Percentiles rank a stretch among this genome's conserved stretches.
phyloP scores from a whole-genome alignment of 2,888 invertebrate species.

The Adineta ricciae region DNA sequence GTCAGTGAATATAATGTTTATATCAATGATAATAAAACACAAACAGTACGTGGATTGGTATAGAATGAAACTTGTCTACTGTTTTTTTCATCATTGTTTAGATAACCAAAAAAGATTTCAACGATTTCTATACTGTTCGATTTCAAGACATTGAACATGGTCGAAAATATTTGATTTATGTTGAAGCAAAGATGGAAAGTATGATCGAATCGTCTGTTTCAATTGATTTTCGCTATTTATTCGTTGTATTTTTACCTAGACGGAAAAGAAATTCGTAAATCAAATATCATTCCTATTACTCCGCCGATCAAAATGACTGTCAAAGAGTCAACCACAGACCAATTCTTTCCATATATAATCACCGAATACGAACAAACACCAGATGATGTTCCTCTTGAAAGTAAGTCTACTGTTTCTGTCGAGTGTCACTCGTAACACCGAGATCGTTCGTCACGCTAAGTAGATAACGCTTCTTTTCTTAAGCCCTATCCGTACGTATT shows the following conservation, averaged over 20 bases:
- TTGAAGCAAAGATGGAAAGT: neutral
- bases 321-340: neutral
- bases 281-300: neutral
- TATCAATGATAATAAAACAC: neutral
- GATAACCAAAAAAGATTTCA: neutral
- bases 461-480: no score
- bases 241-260: neutral
- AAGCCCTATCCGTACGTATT: no score
- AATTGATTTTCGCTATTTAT: neutral
- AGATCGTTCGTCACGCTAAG: no score
- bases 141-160: neutral
- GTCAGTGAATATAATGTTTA: slow-evolving; percentile 10
- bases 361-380: neutral
- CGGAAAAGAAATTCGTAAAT: neutral
- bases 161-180: neutral
- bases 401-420: neutral
- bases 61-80: neutral
- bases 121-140: neutral
- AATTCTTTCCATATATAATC: neutral
- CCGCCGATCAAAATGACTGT: neutral
- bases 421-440: neutral
- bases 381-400: neutral
- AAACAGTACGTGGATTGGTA: neutral
- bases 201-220: no score
- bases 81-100: neutral